Base-by-base conservation (phyloP, 37 sponge, comb jelly and placozoan genomes). In the Ephydatia muelleri region DNA sequence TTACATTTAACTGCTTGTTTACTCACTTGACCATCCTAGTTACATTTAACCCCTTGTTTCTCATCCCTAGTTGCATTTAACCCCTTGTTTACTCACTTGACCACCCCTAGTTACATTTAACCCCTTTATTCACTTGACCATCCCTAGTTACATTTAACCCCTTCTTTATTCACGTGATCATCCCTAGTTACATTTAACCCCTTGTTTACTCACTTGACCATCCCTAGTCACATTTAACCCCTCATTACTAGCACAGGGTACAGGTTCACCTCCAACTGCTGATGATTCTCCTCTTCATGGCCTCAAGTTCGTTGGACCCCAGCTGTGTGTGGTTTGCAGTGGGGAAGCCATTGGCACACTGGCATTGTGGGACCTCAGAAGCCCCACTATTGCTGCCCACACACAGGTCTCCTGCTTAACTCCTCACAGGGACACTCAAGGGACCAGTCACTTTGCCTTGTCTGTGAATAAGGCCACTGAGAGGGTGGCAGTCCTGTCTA, bases 281-380 rank as follows among this genome's bases (percentile, higher is more conserved):
- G 22, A 2, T 38, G 75, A 38, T 3, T 22, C 5, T 14, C 19
- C 5, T 3, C 85, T 85, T 26, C 85, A 85, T 85, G 79, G 34
- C 21, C 36, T 77, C 23, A 28, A 21, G 31, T 87, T 87, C 49
- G 26, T 85, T 32, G 73, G 49, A 67, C 28, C 28, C 3, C 14
- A 37, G 1, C 12, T 69, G 49, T 70, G 69, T 38, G 36, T 85
- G 27, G 72, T 38, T 12, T 85, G 86, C 86, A 79, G 79, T 31
- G 80, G 86, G 57, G 72, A 33, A 0, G 38, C 16, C n/a, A n/a
- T n/a, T 14, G 86, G 86, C 2, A 36, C 2, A 0, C 40, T 85
- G 4, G 33, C 49, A 0, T 3, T 85, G 19, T 79, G 86, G 86
- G 86, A 85, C 37, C 29, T 27, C 22, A 34, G 85, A 67, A 68